Evolutionary conservation across 2,113 vertebrate genomes (phyloP).

Genomic region (western clawed frog (Xenopus tropicalis)): UCB_Xtro_10.0 CM004443.2:135297001-135297500

Average conservation of each 20-base stretch:
- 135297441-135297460: conserved; percentile 48
- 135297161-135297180: no score
- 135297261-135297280: conserved; percentile 22
- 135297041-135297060: no score
- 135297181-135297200: neutral
- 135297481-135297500: conserved; percentile 32
- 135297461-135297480: conserved; percentile 19
- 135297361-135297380: conserved; percentile 31
- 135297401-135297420: conserved; percentile 38
- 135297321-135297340: conserved; percentile 29
- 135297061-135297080: no score
- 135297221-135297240: conserved; percentile 7
- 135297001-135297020: no score
- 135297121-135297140: no score
- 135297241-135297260: conserved; percentile 14
- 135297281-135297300: conserved; percentile 29
- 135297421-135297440: conserved; percentile 34
- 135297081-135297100: no score
- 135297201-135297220: neutral
- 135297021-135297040: no score
- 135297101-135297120: no score
- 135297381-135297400: conserved; percentile 49
- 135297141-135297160: no score
- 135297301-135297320: conserved; percentile 30
- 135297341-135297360: conserved; percentile 45